phyloP scores from a whole-genome alignment of 2,113 vertebrate genomes.

The Chinchilla lanigera region DNA sequence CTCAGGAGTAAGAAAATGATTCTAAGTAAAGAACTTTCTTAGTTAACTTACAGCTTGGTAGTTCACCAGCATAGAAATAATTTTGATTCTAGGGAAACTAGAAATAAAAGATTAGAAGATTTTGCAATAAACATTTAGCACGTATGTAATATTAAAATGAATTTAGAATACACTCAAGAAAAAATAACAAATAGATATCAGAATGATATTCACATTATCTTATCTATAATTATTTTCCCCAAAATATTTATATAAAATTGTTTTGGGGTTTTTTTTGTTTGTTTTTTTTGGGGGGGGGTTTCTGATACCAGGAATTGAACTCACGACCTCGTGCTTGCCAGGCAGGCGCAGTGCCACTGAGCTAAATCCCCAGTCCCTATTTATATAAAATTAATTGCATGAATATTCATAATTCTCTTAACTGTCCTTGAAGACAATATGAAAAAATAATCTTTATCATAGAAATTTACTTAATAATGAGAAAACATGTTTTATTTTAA shows the following conservation, averaged over 20 bases:
- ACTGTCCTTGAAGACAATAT: neutral
- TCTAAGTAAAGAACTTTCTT: neutral
- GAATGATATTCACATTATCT: neutral
- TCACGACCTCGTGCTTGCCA: no score
- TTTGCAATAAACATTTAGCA: neutral
- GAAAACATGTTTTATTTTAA: neutral
- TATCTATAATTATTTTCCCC: neutral
- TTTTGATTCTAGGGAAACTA: neutral
- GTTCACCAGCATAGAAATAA: neutral
- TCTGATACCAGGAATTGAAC: no score
- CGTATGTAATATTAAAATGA: neutral
- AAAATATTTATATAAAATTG: neutral
- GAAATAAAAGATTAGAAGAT: neutral
- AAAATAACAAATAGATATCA: neutral
- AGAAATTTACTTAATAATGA: neutral
- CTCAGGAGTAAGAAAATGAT: neutral
- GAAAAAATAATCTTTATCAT: neutral
- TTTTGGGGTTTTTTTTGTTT: no score
- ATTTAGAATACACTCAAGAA: neutral
- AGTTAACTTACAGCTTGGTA: neutral
- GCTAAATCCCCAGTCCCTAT: no score
- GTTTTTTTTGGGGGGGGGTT: no score
- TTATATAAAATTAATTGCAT: neutral
- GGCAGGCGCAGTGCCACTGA: no score
- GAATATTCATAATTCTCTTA: neutral